Base-by-base conservation (phyloP, 2,113 vertebrate species). In the Candoia aspera region DNA sequence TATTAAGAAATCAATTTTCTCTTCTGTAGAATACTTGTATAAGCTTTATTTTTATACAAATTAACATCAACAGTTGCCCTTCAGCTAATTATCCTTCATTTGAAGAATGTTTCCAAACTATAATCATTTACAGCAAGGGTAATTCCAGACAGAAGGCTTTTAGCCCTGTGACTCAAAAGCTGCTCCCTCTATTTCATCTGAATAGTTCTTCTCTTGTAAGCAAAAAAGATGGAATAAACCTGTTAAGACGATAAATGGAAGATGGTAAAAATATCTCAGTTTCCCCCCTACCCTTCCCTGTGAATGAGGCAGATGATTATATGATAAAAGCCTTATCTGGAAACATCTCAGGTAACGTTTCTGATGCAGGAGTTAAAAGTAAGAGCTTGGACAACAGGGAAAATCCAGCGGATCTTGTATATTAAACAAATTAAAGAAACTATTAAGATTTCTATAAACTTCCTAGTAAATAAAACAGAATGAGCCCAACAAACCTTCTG, bases 361-460 rank as follows among this genome's bases (percentile, higher is more conserved):
- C 42, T 85, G 29, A 60, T 60, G 37, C 19, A 85, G 24, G 42
- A 49, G 4, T 85, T 19, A 93, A 92, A 90, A 83, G 19, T 54
- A 86, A 90, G 0, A 17, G 58, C 1, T 0, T 49, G 87, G 89
- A 59, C 89, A 89, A 59, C 21, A 83, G 33, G 19, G 88, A 5
- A 1, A 49, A 85, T 89, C 90, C 87, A 91, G 6, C 26, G 46
- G 94, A 87, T 64, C 85, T 8, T 92, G 11, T 1, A 42, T 2
- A 93, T 26, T 46, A 93, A 94, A 88, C 6, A 92, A 73, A 90
- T 73, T 24, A n/a, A 90, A 90, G 9, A 89, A 91, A 17, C 60
- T 26, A 58, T 58, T 92, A 85, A 1, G 13, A 5, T 79, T 89
- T 13, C 60, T 68, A 10, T 86, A 33, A n/a, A 23, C 23, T 87